These are phyloP conservation scores for Thyatira batis DNA, from an alignment of 2,888 invertebrate species.

Conservation along the genomic window DNA sequence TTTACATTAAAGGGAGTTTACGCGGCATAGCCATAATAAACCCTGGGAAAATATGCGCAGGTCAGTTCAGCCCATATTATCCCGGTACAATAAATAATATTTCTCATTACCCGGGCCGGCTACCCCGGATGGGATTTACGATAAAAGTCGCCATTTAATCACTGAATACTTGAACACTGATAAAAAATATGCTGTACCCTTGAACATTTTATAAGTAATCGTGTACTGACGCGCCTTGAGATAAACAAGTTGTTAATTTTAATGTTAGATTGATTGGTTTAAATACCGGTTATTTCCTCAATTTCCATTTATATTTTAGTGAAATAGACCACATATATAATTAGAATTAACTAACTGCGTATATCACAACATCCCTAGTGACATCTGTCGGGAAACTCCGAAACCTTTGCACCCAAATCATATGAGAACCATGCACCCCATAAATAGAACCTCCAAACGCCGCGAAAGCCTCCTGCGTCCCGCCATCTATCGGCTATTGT, in stretches of 20 bases:
- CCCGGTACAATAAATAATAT: conserved; percentile 67
- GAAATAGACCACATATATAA: too few species aligned
- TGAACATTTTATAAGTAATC: not conserved
- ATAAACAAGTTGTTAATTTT: too few species aligned
- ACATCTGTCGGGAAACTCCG: conserved; percentile 5
- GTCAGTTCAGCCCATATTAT: conserved; percentile 34
- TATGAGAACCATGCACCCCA: conserved; percentile 31
- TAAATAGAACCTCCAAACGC: conserved; percentile 19
- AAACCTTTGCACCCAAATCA: not conserved
- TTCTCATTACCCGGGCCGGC: conserved; percentile 57
- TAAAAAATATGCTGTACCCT: not conserved
- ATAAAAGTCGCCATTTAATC: conserved; percentile 30
- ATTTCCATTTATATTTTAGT: too few species aligned
- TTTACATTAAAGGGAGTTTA: conserved; percentile 34
- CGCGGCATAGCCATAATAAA: conserved; percentile 41
- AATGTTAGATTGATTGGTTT: too few species aligned
- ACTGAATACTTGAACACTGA: not conserved
- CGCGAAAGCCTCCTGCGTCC: conserved; percentile 43
- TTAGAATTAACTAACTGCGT: not conserved
- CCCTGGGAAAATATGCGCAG: conserved; percentile 32
- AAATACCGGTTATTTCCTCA: too few species aligned
- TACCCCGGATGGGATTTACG: conserved; percentile 40
- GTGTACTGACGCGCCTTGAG: too few species aligned
- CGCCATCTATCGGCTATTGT: conserved; percentile 64
- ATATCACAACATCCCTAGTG: not conserved